Conservation (phyloP, 2,797 vertebrate species). For the Danio jaintianensis region DNA sequence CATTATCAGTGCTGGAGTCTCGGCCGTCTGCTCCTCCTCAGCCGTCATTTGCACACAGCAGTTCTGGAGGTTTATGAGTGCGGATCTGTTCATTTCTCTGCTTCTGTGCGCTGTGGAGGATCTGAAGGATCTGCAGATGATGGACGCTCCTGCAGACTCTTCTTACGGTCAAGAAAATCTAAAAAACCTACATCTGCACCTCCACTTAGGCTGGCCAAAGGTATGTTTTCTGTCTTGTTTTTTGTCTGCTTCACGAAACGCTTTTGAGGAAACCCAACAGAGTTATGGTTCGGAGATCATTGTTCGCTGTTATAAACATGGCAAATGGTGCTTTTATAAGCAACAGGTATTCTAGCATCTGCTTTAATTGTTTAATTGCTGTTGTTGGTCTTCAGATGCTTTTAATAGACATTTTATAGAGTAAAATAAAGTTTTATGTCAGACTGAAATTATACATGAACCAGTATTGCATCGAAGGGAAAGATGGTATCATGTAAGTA, state of each 20-base stretch:
- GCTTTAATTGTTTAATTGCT: neutral
- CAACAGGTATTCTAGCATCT: neutral
- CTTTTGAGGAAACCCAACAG: neutral
- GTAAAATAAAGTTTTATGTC: neutral
- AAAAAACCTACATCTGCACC: neutral
- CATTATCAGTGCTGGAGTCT: no score
- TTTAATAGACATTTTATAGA: neutral
- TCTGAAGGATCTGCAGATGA: no score
- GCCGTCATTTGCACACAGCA: no score
- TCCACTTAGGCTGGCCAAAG: constrained; percentile 20
- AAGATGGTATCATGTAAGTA: neutral
- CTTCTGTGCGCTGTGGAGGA: no score
- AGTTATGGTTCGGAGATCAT: constrained; percentile 22
- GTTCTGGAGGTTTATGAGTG: no score
- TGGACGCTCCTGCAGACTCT: neutral
- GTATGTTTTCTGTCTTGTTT: constrained; percentile 2
- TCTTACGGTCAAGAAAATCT: neutral
- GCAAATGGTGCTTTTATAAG: constrained; percentile 21
- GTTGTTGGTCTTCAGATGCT: neutral
- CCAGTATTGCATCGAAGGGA: neutral
- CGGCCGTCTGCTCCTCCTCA: no score
- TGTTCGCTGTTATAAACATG: constrained; percentile 25
- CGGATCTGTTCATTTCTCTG: no score
- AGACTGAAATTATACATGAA: neutral
- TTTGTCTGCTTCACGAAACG: neutral